A percentile compares a stretch with the other conserved stretches of the same genome.
phyloP scores from a whole-genome alignment of 2,888 invertebrate species.

The Scaptomyza polygonia region DNA sequence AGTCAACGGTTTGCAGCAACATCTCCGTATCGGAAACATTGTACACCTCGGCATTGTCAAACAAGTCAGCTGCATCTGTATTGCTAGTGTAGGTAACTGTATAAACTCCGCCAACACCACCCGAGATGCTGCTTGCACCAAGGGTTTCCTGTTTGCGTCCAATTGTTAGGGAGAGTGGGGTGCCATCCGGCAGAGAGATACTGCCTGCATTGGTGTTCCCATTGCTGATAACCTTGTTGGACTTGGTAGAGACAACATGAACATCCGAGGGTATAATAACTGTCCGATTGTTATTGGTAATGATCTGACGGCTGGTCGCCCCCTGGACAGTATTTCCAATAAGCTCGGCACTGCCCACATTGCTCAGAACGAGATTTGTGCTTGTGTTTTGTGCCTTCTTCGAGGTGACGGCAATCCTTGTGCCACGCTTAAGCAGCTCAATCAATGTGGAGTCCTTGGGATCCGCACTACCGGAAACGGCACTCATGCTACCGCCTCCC shows the following conservation, averaged over 20 bases:
- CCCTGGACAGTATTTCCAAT: constrained; percentile 48
- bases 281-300: constrained; percentile 83
- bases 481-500: constrained; percentile 64
- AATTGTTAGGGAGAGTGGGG: constrained; percentile 83
- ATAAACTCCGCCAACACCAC: constrained; percentile 86
- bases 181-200: constrained; percentile 80
- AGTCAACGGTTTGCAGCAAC: constrained; percentile 88
- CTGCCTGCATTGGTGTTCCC: constrained; percentile 46
- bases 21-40: constrained; percentile 89
- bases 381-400: constrained; percentile 88
- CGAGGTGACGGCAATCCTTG: constrained; percentile 87
- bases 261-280: constrained; percentile 83
- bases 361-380: constrained; percentile 85
- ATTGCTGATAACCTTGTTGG: constrained; percentile 52
- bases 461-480: constrained; percentile 81
- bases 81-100: constrained; percentile 86
- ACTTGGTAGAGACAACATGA: constrained; percentile 78
- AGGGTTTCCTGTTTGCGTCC: constrained; percentile 76
- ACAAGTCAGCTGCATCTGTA: constrained; percentile 86
- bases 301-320: constrained; percentile 85
- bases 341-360: constrained; percentile 86
- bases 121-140: constrained; percentile 57
- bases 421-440: constrained; percentile 90
- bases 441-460: constrained; percentile 91
- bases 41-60: constrained; percentile 90